These are phyloP conservation scores for Aphyosemion australe DNA, from an alignment of 2,113 vertebrate genomes.

Conservation along the genomic window DNA sequence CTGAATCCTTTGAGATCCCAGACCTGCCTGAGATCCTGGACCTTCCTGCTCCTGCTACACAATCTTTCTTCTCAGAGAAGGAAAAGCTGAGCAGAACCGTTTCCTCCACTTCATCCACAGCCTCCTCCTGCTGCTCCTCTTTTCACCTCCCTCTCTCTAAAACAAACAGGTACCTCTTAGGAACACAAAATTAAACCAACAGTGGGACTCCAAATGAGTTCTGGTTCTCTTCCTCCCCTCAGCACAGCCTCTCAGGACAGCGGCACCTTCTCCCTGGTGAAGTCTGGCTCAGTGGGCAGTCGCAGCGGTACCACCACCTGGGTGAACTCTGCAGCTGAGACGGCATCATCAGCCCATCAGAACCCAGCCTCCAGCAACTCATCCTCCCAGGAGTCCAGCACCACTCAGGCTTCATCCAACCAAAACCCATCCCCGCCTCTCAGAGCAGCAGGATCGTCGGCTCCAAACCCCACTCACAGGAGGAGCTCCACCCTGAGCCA, in stretches of 20 bases:
- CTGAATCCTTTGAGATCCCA: constrained; percentile 74
- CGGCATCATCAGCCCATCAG: background rate
- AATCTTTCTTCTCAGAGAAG: constrained; percentile 26
- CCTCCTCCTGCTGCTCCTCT: constrained; percentile 52
- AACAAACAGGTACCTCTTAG: constrained; percentile 62
- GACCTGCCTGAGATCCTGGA: constrained; percentile 42
- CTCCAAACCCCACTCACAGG: constrained; percentile 17
- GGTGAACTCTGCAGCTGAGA: constrained; percentile 36
- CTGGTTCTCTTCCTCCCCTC: background rate
- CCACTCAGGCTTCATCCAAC: background rate
- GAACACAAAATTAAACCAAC: no score
- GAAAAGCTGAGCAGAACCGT: constrained; percentile 30
- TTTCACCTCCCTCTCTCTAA: constrained; percentile 58
- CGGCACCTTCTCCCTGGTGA: constrained; percentile 25
- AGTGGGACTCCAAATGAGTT: no score
- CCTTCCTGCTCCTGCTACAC: constrained; percentile 13
- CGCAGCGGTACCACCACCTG: constrained; percentile 58
- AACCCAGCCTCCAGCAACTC: constrained; percentile 19
- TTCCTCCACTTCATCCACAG: constrained; percentile 46
- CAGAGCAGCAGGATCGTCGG: background rate
- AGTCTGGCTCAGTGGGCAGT: constrained; percentile 52
- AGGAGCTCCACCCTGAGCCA: constrained; percentile 41
- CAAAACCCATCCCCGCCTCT: background rate
- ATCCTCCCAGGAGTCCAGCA: background rate
- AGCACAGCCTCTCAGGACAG: constrained; percentile 68